Percentiles rank a stretch among this genome's conserved stretches.
Conservation (phyloP, 2,888 invertebrate genomes). For the Agrochola macilenta region DNA sequence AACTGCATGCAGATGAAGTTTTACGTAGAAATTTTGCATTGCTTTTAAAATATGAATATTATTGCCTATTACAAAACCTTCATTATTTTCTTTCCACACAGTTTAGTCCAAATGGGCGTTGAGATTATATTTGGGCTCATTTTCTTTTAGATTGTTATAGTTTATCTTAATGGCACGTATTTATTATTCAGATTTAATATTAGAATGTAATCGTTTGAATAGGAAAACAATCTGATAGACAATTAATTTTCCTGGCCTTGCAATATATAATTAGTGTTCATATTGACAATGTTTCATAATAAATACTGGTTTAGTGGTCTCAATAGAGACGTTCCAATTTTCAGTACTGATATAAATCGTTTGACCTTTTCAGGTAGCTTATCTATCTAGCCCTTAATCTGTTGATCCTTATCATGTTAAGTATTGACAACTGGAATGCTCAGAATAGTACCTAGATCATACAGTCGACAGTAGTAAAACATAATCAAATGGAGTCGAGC, state of each 20-base stretch:
- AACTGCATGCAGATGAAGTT: constrained; percentile 29
- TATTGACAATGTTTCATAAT: no score
- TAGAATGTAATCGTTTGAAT: constrained; percentile 9
- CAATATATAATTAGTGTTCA: no score
- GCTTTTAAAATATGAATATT: constrained; percentile 7
- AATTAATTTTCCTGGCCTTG: no score
- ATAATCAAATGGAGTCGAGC: neutral
- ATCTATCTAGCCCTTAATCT: neutral
- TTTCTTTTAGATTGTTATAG: constrained; percentile 25
- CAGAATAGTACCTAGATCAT: neutral
- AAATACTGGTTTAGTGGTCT: no score
- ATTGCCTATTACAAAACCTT: constrained; percentile 6
- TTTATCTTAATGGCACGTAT: constrained; percentile 31
- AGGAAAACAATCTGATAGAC: no score
- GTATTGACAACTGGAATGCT: neutral
- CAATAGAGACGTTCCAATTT: neutral
- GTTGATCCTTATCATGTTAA: neutral
- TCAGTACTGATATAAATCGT: neutral
- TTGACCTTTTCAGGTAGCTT: neutral
- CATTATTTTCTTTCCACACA: constrained; percentile 41
- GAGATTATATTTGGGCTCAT: constrained; percentile 19
- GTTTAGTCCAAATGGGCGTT: constrained; percentile 27
- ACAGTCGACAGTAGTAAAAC: neutral
- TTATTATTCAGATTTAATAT: constrained; percentile 20
- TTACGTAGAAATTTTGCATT: constrained; percentile 12